Base-by-base conservation (phyloP, 2,888 invertebrate species). In the Cynaeus angustus region DNA sequence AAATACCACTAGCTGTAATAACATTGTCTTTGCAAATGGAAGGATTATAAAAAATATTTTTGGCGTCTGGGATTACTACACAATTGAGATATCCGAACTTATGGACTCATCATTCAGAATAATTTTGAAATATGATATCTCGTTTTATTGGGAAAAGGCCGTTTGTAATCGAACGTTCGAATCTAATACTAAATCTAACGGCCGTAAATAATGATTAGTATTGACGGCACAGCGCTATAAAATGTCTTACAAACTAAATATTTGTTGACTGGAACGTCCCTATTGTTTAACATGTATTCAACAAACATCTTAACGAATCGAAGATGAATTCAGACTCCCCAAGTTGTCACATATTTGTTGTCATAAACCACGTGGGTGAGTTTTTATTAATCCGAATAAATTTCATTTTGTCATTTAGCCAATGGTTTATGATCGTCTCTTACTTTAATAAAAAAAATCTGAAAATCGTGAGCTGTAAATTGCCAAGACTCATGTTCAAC, bases 331-430 rank as follows among this genome's bases (percentile, higher is more conserved):
- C 56, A 68, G 76, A 76, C 74, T 74, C 73, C 75, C 75, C 76
- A 76, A 53, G 76, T 73, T 55, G 43, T 10, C 37, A 45, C 33
- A 43, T 70, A 68, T 68, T 73, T 70, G 66, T 70, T 68, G 46
- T 55, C 58, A 48, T 65, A 50, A 50, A 50, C 21, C 46, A 70
- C 52, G 74, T 73, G 71, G 74, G 74, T 69, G 72, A 73, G 69
- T 66, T 68, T 73, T 72, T 73, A 73, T 74, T 73, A 74, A 74
- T 73, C 71, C 69, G 59, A 70, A 74, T 74, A 72, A 72, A 69
- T 70, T 74, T 70, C 53, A 14, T 26, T 66, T 70, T 70, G 70
- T 70, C 66, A 65, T 48, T 58, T 53, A 46, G 16, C 10, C 61
- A 53, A 48, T 50, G 48, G 30, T 52, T 61, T 67, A 67, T 67